Base-by-base conservation (phyloP, 1,140 invertebrate genomes). In the Bradysia coprophila region DNA sequence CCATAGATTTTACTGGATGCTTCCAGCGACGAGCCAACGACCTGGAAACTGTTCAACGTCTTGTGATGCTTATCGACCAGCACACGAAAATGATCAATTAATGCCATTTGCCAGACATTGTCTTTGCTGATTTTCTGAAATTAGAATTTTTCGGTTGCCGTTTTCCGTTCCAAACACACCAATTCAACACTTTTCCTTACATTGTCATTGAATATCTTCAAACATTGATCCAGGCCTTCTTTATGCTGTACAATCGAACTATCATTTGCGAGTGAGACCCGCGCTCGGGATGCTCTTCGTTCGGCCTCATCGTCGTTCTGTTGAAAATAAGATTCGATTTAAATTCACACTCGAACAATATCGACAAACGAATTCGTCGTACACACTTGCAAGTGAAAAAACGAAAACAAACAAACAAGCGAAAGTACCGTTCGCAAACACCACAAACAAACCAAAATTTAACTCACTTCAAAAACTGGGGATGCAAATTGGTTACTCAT, bases 1-100 rank as follows among this genome's bases (percentile, higher is more conserved):
- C 73, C 72, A 56, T 83, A 84, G 33, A 84, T 81, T 54, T 81
- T 82, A 11, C 76, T 70, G 45, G 78, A 78, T 2, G 79, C 79
- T 59, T 83, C 80, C 19, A 84, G 49, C 4, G 80, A 75, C 21
- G 71, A 74, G 42, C 76, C 75, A 19, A 76, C 79, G 33, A 79
- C 66, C 70, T 81, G 63, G 36, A 71, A 73, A 58, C 79, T 78
- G 41, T 68, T 68, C 51, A 79, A 57, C 32, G 69, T 62, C 5
- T 60, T 62, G 51, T 75, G 68, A 45, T 75, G 67, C 33, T 73
- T 72, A 40, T 72, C 73, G 6, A 81, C 47, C 51, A 81, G 61
- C 28, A 71, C 71, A 8, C 72, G 63, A 63, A 84, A 71, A 44
- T 75, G 78, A 50, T 83, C 80, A 46, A 83, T 83, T 15, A 83